Percentiles rank a stretch among this genome's conserved stretches.
Conservation (phyloP, 2,113 vertebrate genomes). For the Phyllopteryx taeniolatus region DNA sequence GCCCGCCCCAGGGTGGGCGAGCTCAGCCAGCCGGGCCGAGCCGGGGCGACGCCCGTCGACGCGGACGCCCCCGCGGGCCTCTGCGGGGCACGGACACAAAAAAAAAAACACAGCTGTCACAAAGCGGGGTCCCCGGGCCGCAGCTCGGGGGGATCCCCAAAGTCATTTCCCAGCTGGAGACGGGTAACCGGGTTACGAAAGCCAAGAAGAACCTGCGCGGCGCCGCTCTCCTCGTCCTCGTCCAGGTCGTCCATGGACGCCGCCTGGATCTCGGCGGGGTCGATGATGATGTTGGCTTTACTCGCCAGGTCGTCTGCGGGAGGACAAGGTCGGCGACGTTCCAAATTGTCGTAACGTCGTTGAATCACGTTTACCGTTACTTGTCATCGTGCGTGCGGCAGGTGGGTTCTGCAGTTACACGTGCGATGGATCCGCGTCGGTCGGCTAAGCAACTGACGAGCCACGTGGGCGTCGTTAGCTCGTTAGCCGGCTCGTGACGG, state of each 20-base stretch:
- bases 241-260: conserved; percentile 96
- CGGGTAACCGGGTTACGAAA: background rate
- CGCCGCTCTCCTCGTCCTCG: conserved; percentile 86
- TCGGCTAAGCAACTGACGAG: too few species aligned
- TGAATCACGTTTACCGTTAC: too few species aligned
- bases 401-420: too few species aligned
- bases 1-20: conserved; percentile 93
- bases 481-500: too few species aligned
- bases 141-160: background rate
- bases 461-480: too few species aligned
- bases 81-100: conserved; percentile 44
- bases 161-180: background rate
- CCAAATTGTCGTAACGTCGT: too few species aligned
- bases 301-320: conserved; percentile 86
- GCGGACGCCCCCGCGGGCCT: conserved; percentile 83
- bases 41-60: conserved; percentile 82
- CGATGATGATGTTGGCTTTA: conserved; percentile 92
- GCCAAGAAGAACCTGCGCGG: conserved; percentile 76
- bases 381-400: too few species aligned
- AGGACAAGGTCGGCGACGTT: background rate
- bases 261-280: conserved; percentile 88
- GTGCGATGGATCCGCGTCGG: too few species aligned
- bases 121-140: too few species aligned
- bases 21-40: conserved; percentile 91
- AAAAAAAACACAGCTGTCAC: too few species aligned